Evolutionary conservation across 1,140 invertebrate species (phyloP), one percentile per base, ranked within the genome.

Genomic region (Dendrolimus kikuchii): DNA sequence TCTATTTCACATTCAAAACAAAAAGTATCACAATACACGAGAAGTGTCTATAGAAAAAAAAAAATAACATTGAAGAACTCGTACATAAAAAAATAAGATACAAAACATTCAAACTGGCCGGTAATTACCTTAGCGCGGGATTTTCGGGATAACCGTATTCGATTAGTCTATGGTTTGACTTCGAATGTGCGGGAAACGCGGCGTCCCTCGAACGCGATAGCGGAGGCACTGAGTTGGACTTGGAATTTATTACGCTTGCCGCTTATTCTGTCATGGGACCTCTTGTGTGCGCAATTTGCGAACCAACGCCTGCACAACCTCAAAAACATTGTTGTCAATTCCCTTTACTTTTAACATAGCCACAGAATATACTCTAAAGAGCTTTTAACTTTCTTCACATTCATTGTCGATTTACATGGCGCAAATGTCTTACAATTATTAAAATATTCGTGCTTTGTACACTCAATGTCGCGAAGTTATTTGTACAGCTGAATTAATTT

Each of bases 141-240:
- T 59, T 40, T 57, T 62, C 69, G 62, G 69, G 65, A 71, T 61
- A 58, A 45, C 37, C 68, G 46, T 59, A 55, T 49, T 6, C 40
- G 42, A 23, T 38, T 23, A 8, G 37, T 51, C 37, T 37, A 38
- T 74, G 68, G 60, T 74, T 69, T 74, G 60, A 77, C 63, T 59
- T 39, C 10, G 58, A 58, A 58, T 55, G 48, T 64, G 68, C 80
- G 74, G 66, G 59, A 70, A 70, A 77, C 72, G 58, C 74, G 72
- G 55, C 71, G 64, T 66, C 37, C 55, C 64, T 55, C 56, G 55
- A 39, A 46, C 67, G 64, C 62, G 53, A 62, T 60, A 59, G 55
- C 62, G 59, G 64, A 65, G 62, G 52, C 46, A 80, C 79, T 78
- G 74, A 61, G 53, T 57, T 51, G 46, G 50, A 41, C 40, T 40